Base-by-base conservation (phyloP, 2,797 vertebrate genomes). In the Tympanoctomys barrerae region DNA sequence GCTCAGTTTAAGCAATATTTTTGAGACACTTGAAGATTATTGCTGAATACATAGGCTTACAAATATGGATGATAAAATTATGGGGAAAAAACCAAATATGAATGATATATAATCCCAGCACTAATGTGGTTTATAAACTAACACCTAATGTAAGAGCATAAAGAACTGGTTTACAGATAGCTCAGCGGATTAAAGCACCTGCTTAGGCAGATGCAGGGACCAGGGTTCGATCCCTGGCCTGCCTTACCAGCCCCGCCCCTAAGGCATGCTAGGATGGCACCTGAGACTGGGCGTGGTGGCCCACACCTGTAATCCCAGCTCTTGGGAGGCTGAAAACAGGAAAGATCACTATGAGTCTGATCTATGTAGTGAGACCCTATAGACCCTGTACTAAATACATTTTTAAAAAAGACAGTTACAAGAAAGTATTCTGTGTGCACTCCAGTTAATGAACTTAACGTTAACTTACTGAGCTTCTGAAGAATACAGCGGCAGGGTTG, bases 1-100 rank as follows among this genome's bases (percentile, higher is more conserved):
- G 81, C 83, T 89, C 59, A 80, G 11, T 70, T 89, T 89, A 92
- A 82, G 9, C 64, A 88, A n/a, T 59, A 82, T 19, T 90, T 92
- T 36, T 64, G 24, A 79, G 46, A 8, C 92, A 33, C 49, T 85
- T 33, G 78, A 80, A 92, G 70, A 79, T 1, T 77, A 10, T 82
- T 92, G 16, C 33, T 79, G 59, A 92, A 68, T 39, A 75, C 33
- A 3, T 22, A 93, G 42, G 21, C 26, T 91, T 87, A 31, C 9
- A 68, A 71, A 84, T 42, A 42, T 42, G 42, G 5, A 42, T 42
- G 42, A 42, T 42, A 42, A 42, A 42, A 42, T 42, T 42, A 42
- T 42, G 42, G 42, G 42, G 39, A 39, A 42, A 42, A 42, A 42
- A 42, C 4, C 42, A 42, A 42, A 42, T 21, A 22, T 39, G 24